Conservation (phyloP, 2,113 vertebrate genomes). For the Pteronura brasiliensis region DNA sequence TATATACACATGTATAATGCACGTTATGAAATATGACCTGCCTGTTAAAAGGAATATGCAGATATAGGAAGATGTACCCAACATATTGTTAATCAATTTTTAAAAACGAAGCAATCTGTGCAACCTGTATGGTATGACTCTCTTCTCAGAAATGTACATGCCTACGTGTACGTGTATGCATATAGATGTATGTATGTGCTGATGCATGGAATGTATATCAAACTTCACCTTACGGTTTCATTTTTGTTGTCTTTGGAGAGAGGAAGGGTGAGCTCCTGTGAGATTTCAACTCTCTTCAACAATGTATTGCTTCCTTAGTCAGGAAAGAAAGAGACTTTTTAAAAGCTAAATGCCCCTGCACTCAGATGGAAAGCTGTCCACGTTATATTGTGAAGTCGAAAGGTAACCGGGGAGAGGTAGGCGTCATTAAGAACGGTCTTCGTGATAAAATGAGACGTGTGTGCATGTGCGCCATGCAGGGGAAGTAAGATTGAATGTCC, state of each 20-base stretch:
- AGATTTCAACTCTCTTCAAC: background rate
- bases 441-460: background rate
- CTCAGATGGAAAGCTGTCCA: background rate
- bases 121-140: background rate
- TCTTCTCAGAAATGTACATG: background rate
- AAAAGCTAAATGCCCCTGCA: background rate
- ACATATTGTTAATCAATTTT: background rate
- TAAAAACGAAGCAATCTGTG: background rate
- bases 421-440: fast-evolving
- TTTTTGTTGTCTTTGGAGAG: background rate
- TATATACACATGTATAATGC: background rate
- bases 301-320: background rate
- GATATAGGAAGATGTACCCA: background rate
- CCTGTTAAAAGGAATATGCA: background rate
- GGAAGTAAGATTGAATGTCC: background rate
- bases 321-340: background rate
- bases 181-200: background rate
- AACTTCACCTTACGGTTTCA: background rate
- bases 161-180: background rate
- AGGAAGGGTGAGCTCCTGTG: background rate
- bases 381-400: background rate
- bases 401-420: background rate
- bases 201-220: background rate
- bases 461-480: fast-evolving
- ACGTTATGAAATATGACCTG: background rate